Conservation (phyloP, 2,888 invertebrate species). For the Stenodema calcarata region DNA sequence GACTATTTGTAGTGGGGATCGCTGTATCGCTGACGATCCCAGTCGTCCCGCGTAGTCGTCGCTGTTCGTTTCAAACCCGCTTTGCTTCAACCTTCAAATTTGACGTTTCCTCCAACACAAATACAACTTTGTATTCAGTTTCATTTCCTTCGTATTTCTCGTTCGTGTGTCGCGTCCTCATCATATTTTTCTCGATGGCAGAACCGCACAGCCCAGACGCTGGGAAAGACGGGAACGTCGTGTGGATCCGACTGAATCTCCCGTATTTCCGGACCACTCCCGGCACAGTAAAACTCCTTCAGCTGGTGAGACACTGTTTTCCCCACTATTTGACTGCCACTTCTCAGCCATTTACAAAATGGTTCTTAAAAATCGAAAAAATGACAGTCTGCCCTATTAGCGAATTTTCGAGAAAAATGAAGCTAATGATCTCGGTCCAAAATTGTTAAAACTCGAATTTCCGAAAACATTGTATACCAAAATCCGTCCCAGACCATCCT, state of each 20-base stretch:
- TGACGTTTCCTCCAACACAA: not conserved
- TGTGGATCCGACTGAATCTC: slow-evolving; percentile 78
- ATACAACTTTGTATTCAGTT: not conserved
- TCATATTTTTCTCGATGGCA: slow-evolving; percentile 42
- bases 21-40: not conserved
- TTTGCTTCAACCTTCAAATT: not conserved
- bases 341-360: no score
- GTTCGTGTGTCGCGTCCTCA: not conserved
- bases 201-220: slow-evolving; percentile 50
- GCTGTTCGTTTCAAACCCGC: not conserved
- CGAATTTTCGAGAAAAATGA: no score
- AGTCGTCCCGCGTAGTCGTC: not conserved
- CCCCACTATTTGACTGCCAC: no score
- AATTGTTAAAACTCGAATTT: no score
- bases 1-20: not conserved
- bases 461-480: no score
- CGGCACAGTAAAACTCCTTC: slow-evolving; percentile 79
- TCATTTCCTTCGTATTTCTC: no score
- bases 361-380: no score
- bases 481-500: no score
- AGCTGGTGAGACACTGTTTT: slow-evolving; percentile 69
- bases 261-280: slow-evolving; percentile 82
- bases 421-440: no score
- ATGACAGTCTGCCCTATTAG: no score
- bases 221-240: slow-evolving; percentile 65